A percentile compares a stretch with the other conserved stretches of the same genome.
Conservation (phyloP, 2,797 vertebrate genomes). For the Pangasius krempfi region DNA sequence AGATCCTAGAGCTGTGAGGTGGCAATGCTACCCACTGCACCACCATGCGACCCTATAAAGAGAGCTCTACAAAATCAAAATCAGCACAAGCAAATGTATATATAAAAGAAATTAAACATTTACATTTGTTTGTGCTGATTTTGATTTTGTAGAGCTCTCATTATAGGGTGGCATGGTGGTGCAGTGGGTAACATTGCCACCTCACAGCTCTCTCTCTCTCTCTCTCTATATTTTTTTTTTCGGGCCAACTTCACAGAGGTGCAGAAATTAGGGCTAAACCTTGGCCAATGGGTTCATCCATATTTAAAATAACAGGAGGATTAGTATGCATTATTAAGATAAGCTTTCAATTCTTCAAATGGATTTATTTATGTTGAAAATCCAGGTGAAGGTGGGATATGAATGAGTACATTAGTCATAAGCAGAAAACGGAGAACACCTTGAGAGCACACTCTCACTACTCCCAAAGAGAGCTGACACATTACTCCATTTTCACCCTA, state of each 20-base stretch:
- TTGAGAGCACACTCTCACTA: slow-evolving; percentile 8
- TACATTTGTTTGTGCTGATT: no score
- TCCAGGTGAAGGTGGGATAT: background rate
- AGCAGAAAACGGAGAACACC: slow-evolving; percentile 35
- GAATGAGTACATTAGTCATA: slow-evolving; percentile 50
- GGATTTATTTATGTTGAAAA: background rate
- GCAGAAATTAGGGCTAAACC: background rate
- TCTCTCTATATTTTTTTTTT: background rate
- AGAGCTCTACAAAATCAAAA: no score
- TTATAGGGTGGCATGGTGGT: no score
- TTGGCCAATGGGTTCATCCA: background rate
- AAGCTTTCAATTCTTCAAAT: background rate
- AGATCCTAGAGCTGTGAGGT: no score
- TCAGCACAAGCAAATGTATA: no score
- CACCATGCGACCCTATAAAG: no score
- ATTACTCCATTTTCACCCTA: slow-evolving; percentile 60
- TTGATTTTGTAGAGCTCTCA: no score
- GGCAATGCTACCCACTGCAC: no score
- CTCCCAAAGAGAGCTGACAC: slow-evolving; percentile 49
- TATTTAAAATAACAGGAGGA: slow-evolving; percentile 4
- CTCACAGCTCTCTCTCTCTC: no score
- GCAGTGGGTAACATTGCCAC: no score
- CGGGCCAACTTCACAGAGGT: background rate
- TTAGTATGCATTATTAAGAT: background rate
- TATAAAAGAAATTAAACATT: no score